phyloP scores from a whole-genome alignment of 2,797 vertebrate species.

The Smutsia temminckii region DNA sequence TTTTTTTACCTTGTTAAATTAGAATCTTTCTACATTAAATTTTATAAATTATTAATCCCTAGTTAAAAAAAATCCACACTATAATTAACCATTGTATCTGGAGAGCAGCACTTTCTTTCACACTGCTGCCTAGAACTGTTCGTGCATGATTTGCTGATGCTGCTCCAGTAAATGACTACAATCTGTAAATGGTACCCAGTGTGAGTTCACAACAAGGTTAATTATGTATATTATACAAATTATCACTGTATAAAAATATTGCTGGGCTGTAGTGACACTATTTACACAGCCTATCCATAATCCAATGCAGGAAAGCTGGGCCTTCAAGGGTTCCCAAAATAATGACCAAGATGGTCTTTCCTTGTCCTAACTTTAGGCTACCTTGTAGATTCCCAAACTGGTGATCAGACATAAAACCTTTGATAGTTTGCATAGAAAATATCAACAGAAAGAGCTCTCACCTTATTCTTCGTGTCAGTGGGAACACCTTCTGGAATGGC shows the following conservation, averaged over 20 bases:
- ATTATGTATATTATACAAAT: not conserved
- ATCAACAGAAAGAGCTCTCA: constrained; percentile 77
- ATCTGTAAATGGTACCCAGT: not conserved
- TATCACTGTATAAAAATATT: not conserved
- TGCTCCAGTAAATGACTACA: constrained; percentile 23
- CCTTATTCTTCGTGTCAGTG: constrained; percentile 93
- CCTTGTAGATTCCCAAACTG: not conserved
- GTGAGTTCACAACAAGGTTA: not conserved
- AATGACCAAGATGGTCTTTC: not conserved
- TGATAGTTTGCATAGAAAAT: not conserved
- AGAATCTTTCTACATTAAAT: constrained; percentile 37
- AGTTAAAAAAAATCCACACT: constrained; percentile 6
- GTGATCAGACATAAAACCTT: constrained; percentile 8
- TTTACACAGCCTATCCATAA: not conserved
- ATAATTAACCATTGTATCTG: not conserved
- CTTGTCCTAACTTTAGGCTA: not conserved
- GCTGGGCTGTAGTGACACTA: not conserved
- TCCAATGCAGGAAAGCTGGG: not conserved
- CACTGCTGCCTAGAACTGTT: not conserved
- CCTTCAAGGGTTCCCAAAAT: constrained; percentile 37
- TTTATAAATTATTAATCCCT: constrained; percentile 56
- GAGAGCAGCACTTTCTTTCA: not conserved
- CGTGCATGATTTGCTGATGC: not conserved
- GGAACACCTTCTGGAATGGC: constrained; percentile 95
- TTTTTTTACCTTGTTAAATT: not conserved